Evolutionary conservation across 2,797 vertebrate genomes (phyloP).

Genomic region (Thalassophryne amazonica): DNA sequence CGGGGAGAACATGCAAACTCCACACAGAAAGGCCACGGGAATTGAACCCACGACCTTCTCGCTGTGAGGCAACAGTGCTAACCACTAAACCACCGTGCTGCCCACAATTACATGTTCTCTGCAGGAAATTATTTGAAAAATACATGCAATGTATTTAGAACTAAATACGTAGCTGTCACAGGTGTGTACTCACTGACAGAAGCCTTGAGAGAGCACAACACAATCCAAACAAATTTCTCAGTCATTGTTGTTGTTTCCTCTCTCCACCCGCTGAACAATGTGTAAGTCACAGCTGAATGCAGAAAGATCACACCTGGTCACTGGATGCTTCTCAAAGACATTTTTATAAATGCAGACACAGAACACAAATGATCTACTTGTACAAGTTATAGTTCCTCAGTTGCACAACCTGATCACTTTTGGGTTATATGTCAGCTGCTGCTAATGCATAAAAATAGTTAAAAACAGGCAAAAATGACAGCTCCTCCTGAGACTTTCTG

Average conservation of each 20-base stretch:
- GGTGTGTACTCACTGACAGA: conserved; percentile 16
- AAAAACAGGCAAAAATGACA: conserved; percentile 18
- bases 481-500: conserved; percentile 5
- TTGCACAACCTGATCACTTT: too few relatives aligned
- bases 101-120: conserved; percentile 52
- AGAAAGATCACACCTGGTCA: neutral
- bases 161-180: too few relatives aligned
- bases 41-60: too few relatives aligned
- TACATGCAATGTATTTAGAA: too few relatives aligned
- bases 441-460: neutral
- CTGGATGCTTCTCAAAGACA: neutral
- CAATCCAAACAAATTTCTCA: conserved; percentile 23
- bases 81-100: too few relatives aligned
- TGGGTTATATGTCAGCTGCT: too few relatives aligned
- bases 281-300: conserved; percentile 8
- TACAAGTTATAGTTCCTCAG: too few relatives aligned
- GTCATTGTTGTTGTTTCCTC: conserved; percentile 19
- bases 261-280: conserved; percentile 8
- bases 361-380: too few relatives aligned
- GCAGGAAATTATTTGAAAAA: conserved; percentile 27
- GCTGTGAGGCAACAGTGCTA: too few relatives aligned
- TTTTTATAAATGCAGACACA: neutral
- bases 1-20: too few relatives aligned
- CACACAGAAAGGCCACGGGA: too few relatives aligned
- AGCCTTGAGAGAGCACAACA: conserved; percentile 28